Evolutionary conservation across 1,140 invertebrate genomes (phyloP), one percentile per base, ranked within the genome.

Genomic region (Drosophila parvula): DNA sequence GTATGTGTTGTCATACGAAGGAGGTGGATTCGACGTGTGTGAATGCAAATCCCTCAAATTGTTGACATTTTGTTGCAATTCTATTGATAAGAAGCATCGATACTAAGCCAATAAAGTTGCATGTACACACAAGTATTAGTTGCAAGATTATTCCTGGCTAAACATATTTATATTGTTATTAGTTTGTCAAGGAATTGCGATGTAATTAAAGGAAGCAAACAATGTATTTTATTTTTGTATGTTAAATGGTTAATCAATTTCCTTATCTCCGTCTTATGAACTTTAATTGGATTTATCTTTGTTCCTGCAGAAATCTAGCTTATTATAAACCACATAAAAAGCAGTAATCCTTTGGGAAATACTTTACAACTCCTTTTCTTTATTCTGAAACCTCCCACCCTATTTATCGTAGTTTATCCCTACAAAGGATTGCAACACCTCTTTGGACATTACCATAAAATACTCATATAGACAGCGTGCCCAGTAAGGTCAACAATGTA

Each of bases 381-480:
- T 14, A 8, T n/a, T 14, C 22, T 30, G 12, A 27, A 45, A 27
- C 45, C 22, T 22, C 28, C 6, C n/a, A 10, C 16, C n/a, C 12
- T 38, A 11, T 58, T 36, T 47, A 22, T 78, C 40, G 30, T 44
- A 56, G 59, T 65, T 74, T 67, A 58, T 68, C 11, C 30, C 30
- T 14, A 65, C 64, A 75, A 79, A 88, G 58, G 64, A 32, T 71
- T 68, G 60, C 59, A 38, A 82, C 82, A 79, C 75, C 79, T 30
- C 40, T 5, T 32, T 16, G 61, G 22, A 45, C 45, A 77, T 65
- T 78, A 74, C 51, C 51, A 81, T 70, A 62, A 57, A 58, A 70
- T 16, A 50, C 70, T 45, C 63, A 64, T 67, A 56, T 44, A 61
- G 69, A 75, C 53, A 61, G 22, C 50, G 47, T 55, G 44, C 1